Percentiles rank a stretch among this genome's conserved stretches.
phyloP scores from a whole-genome alignment of 2,797 vertebrate species.

The Synanceia verrucosa region DNA sequence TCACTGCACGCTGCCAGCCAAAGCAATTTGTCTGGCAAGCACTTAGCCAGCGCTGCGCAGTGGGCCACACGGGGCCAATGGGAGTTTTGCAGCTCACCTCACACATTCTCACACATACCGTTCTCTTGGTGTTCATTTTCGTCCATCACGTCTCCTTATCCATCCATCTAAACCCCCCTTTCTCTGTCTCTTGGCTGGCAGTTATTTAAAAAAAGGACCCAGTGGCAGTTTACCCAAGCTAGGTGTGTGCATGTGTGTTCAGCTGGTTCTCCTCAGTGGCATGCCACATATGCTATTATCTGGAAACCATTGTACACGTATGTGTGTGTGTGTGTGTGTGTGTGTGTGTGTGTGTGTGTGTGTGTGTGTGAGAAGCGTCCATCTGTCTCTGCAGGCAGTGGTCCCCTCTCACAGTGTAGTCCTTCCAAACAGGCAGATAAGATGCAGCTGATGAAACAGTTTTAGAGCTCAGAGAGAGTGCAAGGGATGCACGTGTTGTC shows the following conservation, averaged over 20 bases:
- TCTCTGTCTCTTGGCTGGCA: conserved; percentile 8
- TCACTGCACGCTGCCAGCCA: conserved; percentile 60
- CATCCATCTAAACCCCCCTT: conserved; percentile 39
- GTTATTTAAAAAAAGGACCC: conserved; percentile 55
- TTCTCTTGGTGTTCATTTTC: conserved; percentile 48
- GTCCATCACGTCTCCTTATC: conserved; percentile 45
- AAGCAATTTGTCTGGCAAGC: conserved; percentile 81
- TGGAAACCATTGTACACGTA: conserved; percentile 62
- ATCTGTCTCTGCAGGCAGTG: conserved; percentile 57
- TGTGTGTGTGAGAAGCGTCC: conserved; percentile 51
- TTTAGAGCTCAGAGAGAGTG: conserved; percentile 59
- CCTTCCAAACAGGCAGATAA: conserved; percentile 64
- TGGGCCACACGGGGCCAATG: conserved; percentile 50
- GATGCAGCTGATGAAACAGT: conserved; percentile 76
- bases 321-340: conserved; percentile 29
- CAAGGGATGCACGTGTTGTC: conserved; percentile 61
- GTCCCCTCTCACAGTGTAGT: conserved; percentile 22
- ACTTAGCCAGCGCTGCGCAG: conserved; percentile 63
- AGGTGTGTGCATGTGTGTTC: conserved; percentile 65
- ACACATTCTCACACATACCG: conserved; percentile 48
- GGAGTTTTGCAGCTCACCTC: conserved; percentile 60
- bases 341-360: conserved; percentile 47
- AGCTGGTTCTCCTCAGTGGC: conserved; percentile 57
- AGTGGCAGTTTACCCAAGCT: conserved; percentile 52
- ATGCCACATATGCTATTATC: conserved; percentile 64